Percentiles rank a stretch among this genome's conserved stretches.
Conservation (phyloP, 2,113 vertebrate genomes). For the Ardeotis arabs region DNA sequence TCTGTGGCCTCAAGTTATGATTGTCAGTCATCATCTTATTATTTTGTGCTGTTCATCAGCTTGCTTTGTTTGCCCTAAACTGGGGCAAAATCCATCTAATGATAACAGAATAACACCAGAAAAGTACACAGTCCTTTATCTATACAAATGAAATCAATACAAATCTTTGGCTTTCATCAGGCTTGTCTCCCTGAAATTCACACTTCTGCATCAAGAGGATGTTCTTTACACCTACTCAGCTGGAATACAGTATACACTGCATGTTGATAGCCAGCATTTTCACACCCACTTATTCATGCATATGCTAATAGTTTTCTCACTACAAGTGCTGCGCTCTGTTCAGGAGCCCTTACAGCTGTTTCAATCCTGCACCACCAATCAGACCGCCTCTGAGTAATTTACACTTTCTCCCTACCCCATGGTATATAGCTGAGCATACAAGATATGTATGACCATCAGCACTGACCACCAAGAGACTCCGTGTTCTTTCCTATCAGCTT, state of each 20-base stretch:
- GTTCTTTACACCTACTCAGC: slow-evolving; percentile 59
- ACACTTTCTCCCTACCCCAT: background rate
- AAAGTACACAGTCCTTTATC: background rate
- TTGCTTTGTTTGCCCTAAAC: background rate
- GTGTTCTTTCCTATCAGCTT: background rate
- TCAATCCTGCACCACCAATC: background rate
- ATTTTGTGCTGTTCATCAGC: background rate
- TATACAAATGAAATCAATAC: slow-evolving; percentile 22
- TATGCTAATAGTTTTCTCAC: slow-evolving; percentile 61
- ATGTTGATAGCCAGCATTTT: slow-evolving; percentile 46
- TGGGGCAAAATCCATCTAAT: background rate
- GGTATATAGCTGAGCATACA: background rate
- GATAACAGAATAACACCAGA: background rate
- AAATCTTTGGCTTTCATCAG: background rate
- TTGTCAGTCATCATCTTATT: background rate
- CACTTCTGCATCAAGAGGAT: slow-evolving; percentile 41
- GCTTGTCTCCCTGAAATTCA: slow-evolving; percentile 55
- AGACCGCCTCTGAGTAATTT: slow-evolving; percentile 26
- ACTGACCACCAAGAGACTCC: background rate
- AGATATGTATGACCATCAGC: background rate
- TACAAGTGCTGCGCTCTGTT: slow-evolving; percentile 35
- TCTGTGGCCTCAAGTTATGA: background rate
- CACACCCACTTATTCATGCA: slow-evolving; percentile 62
- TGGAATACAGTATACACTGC: slow-evolving; percentile 24
- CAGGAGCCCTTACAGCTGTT: slow-evolving; percentile 39